A percentile compares a stretch with the other conserved stretches of the same genome.
These are phyloP conservation scores for Coleophora flavipennella DNA, from an alignment of 2,888 invertebrate genomes.

Conservation along the genomic window DNA sequence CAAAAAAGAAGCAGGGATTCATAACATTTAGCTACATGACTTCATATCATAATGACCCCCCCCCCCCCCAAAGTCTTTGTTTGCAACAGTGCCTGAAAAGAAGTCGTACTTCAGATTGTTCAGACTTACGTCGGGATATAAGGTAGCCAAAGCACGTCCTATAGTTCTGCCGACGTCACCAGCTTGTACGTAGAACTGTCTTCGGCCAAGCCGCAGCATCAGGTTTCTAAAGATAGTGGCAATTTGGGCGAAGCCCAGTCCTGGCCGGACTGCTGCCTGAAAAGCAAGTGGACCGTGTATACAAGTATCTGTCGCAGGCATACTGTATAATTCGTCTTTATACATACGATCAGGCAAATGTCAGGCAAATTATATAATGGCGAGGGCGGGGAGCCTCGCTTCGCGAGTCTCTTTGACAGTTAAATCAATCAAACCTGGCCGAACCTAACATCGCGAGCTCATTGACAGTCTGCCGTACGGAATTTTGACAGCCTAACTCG, in stretches of 20 bases:
- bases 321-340: no score
- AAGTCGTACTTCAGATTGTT: background rate
- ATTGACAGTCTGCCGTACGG: no score
- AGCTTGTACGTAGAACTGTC: constrained; percentile 72
- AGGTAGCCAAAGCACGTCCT: constrained; percentile 17
- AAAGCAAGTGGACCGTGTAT: background rate
- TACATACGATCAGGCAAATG: no score
- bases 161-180: constrained; percentile 47
- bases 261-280: constrained; percentile 67
- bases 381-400: no score
- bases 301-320: no score
- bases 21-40: background rate
- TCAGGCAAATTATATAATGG: no score
- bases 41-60: background rate
- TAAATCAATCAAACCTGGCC: no score
- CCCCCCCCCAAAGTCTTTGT: constrained; percentile 5
- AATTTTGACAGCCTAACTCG: no score
- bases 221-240: constrained; percentile 72
- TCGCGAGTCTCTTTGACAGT: no score
- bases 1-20: background rate
- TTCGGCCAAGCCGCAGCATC: constrained; percentile 74
- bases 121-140: constrained; percentile 43
- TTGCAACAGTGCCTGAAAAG: constrained; percentile 60
- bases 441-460: no score
- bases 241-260: constrained; percentile 59